These are phyloP conservation scores for Gallinago media DNA, from an alignment of 2,113 vertebrate genomes.

Conservation along the genomic window DNA sequence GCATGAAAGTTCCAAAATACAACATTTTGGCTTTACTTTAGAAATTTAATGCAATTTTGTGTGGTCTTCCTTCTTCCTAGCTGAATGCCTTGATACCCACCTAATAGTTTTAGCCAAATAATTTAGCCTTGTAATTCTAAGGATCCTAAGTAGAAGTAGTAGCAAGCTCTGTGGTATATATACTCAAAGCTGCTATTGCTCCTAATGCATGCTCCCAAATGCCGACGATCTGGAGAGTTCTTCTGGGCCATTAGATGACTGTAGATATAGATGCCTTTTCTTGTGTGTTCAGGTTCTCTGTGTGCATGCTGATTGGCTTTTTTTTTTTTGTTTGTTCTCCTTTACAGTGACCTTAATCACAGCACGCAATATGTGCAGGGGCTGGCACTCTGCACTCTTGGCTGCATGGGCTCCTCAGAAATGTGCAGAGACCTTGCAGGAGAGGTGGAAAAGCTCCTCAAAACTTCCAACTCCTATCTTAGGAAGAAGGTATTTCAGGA, in stretches of 20 bases:
- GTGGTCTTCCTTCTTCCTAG: background rate
- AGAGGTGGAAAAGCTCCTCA: slow-evolving; percentile 98
- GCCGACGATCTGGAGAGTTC: background rate
- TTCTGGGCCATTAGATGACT: background rate
- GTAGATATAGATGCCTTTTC: background rate
- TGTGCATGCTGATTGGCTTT: background rate
- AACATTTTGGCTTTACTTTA: background rate
- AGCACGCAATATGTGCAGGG: slow-evolving; percentile 99
- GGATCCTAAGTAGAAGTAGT: background rate
- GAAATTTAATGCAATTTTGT: background rate
- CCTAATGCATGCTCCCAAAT: background rate
- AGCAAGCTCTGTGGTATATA: background rate
- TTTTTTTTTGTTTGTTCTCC: background rate
- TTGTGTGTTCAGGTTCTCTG: background rate
- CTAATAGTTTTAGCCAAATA: background rate
- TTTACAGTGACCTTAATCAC: slow-evolving; percentile 96
- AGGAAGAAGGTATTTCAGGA: slow-evolving; percentile 92
- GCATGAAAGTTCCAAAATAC: background rate
- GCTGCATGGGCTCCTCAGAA: slow-evolving; percentile 99
- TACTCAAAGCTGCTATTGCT: background rate
- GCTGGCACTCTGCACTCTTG: slow-evolving; percentile 95
- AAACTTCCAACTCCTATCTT: slow-evolving; percentile 98
- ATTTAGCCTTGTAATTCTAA: background rate
- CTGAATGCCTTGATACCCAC: background rate
- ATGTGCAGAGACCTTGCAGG: slow-evolving; percentile 99